phyloP scores from a whole-genome alignment of 2,888 invertebrate genomes.

The Brenthis ino region DNA sequence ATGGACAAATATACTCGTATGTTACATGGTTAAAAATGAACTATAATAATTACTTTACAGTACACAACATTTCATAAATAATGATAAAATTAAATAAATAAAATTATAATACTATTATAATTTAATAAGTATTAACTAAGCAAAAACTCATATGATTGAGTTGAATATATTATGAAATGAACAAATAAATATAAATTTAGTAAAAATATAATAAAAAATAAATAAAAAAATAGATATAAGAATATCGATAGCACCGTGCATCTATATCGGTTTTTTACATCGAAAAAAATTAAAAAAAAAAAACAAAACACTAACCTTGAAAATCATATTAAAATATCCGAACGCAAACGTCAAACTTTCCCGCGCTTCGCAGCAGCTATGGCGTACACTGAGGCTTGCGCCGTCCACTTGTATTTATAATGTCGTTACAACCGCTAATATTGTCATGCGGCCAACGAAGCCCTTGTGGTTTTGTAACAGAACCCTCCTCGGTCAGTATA shows the following conservation, averaged over 20 bases:
- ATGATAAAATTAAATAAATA: too few species aligned
- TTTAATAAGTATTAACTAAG: too few species aligned
- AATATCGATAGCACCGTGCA: background rate
- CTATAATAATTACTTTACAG: too few species aligned
- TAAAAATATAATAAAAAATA: too few species aligned
- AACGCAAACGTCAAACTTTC: constrained; percentile 66
- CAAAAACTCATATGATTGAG: too few species aligned
- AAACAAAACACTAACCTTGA: constrained; percentile 67
- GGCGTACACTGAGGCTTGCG: constrained; percentile 59
- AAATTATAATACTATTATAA: too few species aligned
- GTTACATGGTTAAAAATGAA: background rate
- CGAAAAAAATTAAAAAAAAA: background rate
- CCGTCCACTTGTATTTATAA: constrained; percentile 76
- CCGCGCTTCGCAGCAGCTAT: constrained; percentile 62
- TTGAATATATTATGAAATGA: too few species aligned
- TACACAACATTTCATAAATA: too few species aligned
- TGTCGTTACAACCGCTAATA: constrained; percentile 68
- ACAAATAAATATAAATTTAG: too few species aligned
- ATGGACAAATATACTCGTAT: background rate
- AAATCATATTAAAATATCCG: constrained; percentile 63
- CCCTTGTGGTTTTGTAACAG: constrained; percentile 70
- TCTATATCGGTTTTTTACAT: background rate
- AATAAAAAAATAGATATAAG: background rate
- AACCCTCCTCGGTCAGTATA: constrained; percentile 49
- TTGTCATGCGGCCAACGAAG: constrained; percentile 70